Percentiles rank a stretch among this genome's conserved stretches.
Conservation (phyloP, 2,113 vertebrate genomes). For the Asarcornis scutulata region DNA sequence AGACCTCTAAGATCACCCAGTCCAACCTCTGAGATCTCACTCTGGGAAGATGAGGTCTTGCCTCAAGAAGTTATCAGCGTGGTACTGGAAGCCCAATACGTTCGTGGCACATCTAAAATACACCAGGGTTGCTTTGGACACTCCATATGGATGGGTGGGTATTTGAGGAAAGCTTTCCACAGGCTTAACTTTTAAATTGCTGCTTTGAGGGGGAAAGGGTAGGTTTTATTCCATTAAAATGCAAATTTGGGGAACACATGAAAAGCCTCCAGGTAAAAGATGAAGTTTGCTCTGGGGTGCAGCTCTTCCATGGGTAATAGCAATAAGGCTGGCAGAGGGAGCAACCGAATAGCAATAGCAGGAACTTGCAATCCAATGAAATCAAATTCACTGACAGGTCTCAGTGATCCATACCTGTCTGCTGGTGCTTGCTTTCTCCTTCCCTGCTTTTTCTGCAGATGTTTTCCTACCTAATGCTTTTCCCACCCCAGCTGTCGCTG, state of each 20-base stretch:
- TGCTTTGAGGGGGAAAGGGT: not conserved
- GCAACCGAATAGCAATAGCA: not conserved
- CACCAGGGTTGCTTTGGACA: not conserved
- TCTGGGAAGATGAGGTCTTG: not conserved
- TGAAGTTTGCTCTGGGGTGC: not conserved
- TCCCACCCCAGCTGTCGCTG: not conserved
- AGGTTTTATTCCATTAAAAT: conserved; percentile 23
- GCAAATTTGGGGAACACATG: not conserved
- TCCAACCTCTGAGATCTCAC: not conserved
- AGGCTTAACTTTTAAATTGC: not conserved
- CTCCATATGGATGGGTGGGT: not conserved
- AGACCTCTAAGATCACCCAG: no score
- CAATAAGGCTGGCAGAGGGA: not conserved
- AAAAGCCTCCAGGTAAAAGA: not conserved
- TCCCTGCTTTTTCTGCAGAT: not conserved
- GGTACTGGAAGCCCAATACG: not conserved
- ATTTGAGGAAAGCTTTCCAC: not conserved
- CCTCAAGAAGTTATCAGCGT: not conserved
- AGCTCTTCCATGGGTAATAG: not conserved
- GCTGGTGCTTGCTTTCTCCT: not conserved
- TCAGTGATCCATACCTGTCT: not conserved
- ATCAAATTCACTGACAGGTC: not conserved
- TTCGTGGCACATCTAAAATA: not conserved
- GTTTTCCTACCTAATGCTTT: not conserved
- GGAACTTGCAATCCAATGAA: not conserved